Conservation (phyloP, 2,113 vertebrate genomes). For the human (Homo sapiens) region GRCh38 chr1:20701501-20702000, state of each 20-base stretch:
- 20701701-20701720: neutral
- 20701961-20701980: accelerated
- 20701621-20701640: neutral
- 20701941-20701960: accelerated
- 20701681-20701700: neutral
- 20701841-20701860: neutral
- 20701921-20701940: accelerated
- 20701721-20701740: neutral
- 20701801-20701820: neutral
- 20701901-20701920: neutral
- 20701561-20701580: accelerated
- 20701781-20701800: neutral
- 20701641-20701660: neutral
- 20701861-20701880: neutral
- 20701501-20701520: neutral
- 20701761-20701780: accelerated
- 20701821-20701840: neutral
- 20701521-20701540: neutral
- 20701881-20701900: neutral
- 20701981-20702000: accelerated
- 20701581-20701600: accelerated
- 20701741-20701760: neutral
- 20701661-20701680: neutral
- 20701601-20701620: no score
- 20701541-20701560: neutral